Evolutionary conservation across 2,888 invertebrate genomes (phyloP).

Genomic region (Nineta flava): DNA sequence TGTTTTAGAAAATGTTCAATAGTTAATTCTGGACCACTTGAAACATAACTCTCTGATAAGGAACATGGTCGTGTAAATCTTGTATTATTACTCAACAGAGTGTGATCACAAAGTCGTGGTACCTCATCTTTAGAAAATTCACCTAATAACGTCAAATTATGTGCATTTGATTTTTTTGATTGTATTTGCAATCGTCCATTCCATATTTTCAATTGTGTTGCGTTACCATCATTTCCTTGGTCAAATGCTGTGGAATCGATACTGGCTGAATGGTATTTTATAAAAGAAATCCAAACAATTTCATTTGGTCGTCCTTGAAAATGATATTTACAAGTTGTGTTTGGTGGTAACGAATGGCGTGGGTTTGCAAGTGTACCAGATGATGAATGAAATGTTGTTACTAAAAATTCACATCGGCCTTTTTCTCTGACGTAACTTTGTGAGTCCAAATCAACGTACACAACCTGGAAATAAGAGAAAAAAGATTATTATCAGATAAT

Average conservation of each 20-base stretch:
- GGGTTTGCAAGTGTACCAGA: constrained; percentile 61
- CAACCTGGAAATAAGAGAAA: constrained; percentile 33
- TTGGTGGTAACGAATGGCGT: constrained; percentile 60
- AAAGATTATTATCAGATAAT: background rate
- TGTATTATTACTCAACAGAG: constrained; percentile 52
- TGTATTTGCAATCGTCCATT: constrained; percentile 40
- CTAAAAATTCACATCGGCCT: constrained; percentile 58
- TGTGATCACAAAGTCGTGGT: constrained; percentile 58
- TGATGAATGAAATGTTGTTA: constrained; percentile 57
- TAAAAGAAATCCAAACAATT: constrained; percentile 70
- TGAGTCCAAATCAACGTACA: constrained; percentile 60
- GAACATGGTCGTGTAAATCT: constrained; percentile 56
- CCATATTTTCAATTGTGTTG: constrained; percentile 52
- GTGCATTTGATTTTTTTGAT: constrained; percentile 14
- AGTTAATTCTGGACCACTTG: constrained; percentile 56
- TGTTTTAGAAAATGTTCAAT: constrained; percentile 59
- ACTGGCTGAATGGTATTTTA: constrained; percentile 63
- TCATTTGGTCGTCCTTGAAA: constrained; percentile 60
- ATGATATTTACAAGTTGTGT: constrained; percentile 67
- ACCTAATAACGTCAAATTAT: constrained; percentile 43
- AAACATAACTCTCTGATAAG: constrained; percentile 59
- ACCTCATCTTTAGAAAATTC: constrained; percentile 65
- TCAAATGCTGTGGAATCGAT: constrained; percentile 49
- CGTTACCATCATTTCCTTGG: constrained; percentile 52
- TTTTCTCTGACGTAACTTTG: constrained; percentile 57